These are phyloP conservation scores for Montipora cactus DNA, from an alignment of 64 coral and sea anemone genomes.

Conservation along the genomic window DNA sequence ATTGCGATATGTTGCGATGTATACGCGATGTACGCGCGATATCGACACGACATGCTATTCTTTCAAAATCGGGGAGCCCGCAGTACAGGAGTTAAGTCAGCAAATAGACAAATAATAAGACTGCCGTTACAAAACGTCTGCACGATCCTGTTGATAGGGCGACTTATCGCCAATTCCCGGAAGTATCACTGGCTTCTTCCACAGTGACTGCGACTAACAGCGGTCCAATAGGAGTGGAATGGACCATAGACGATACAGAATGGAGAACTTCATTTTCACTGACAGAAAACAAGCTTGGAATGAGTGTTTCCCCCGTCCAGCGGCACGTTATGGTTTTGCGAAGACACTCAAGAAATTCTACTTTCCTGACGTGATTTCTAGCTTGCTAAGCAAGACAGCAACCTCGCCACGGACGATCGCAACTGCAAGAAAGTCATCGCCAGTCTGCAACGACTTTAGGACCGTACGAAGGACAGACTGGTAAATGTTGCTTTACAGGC, in stretches of 20 bases:
- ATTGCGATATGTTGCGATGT: no score
- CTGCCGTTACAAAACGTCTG: not conserved
- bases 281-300: slow-evolving; percentile 80
- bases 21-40: no score
- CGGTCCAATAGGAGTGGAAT: not conserved
- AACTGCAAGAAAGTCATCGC: slow-evolving; percentile 43
- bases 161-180: slow-evolving; percentile 61
- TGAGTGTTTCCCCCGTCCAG: slow-evolving; percentile 79
- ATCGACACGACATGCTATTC: no score
- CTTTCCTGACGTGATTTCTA: slow-evolving; percentile 74
- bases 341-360: slow-evolving; percentile 90
- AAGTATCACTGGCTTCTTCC: not conserved
- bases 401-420: not conserved
- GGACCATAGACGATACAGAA: slow-evolving; percentile 78
- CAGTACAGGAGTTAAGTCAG: no score
- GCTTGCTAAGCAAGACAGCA: slow-evolving; percentile 55
- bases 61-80: no score
- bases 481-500: slow-evolving; percentile 17
- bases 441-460: not conserved
- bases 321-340: slow-evolving; percentile 71
- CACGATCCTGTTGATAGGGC: slow-evolving; percentile 34
- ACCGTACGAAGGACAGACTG: slow-evolving; percentile 16
- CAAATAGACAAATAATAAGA: no score
- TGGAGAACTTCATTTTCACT: slow-evolving; percentile 89
- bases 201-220: not conserved